These are phyloP conservation scores for Silurus meridionalis DNA, from an alignment of 2,113 vertebrate species.

Conservation along the genomic window DNA sequence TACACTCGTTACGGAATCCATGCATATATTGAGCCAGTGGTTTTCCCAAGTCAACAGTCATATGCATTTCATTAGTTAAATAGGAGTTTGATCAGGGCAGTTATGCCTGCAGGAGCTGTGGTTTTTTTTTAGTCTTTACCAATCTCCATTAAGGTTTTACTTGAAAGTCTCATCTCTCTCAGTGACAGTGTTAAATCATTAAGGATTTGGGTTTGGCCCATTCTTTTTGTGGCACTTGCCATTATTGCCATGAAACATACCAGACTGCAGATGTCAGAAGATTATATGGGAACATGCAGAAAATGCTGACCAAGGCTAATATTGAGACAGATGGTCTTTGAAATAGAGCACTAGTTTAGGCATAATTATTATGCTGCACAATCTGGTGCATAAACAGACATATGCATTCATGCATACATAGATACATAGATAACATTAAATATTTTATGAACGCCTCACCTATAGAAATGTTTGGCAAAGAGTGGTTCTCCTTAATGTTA, in stretches of 20 bases:
- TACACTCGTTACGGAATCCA: not conserved
- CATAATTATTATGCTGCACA: not conserved
- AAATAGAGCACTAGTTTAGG: constrained; percentile 9
- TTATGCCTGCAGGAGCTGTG: not conserved
- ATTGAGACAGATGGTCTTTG: constrained; percentile 15
- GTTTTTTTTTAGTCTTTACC: not conserved
- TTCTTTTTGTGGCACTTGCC: not conserved
- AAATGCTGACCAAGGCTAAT: not conserved
- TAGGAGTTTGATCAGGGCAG: not conserved
- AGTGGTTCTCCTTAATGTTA: not conserved
- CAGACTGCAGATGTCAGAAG: not conserved
- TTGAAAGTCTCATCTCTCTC: not conserved
- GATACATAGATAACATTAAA: constrained; percentile 33
- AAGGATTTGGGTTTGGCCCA: not conserved
- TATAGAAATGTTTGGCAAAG: constrained; percentile 2
- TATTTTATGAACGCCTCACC: constrained; percentile 1
- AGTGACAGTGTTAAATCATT: not conserved
- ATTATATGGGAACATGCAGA: not conserved
- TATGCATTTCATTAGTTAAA: not conserved
- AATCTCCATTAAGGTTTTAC: not conserved
- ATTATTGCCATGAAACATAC: not conserved
- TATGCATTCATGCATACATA: not conserved
- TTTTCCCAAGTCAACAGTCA: not conserved
- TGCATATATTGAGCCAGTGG: not conserved
- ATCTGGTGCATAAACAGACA: constrained; percentile 2